Conservation (phyloP, 2,888 invertebrate genomes). For the Argynnis bischoffii region DNA sequence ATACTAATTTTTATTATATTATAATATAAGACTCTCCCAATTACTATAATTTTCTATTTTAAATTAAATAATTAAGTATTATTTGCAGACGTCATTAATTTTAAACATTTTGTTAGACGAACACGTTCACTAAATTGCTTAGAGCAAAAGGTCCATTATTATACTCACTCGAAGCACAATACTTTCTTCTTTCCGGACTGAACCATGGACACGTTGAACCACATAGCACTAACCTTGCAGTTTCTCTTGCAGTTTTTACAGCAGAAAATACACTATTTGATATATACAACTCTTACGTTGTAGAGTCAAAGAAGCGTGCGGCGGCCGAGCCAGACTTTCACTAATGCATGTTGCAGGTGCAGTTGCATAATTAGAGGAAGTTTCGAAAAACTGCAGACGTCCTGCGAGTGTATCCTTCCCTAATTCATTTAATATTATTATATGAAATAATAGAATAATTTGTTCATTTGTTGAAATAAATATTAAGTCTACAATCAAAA, state of each 20-base stretch:
- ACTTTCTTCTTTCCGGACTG: conserved; percentile 58
- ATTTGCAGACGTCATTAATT: too few relatives aligned
- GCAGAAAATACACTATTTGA: conserved; percentile 38
- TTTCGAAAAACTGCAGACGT: conserved; percentile 62
- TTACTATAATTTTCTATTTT: too few relatives aligned
- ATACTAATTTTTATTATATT: too few relatives aligned
- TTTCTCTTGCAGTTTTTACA: conserved; percentile 24
- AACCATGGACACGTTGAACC: conserved; percentile 64
- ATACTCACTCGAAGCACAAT: conserved; percentile 64
- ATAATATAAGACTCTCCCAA: too few relatives aligned
- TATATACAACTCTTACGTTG: conserved; percentile 38
- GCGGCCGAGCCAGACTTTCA: conserved; percentile 54
- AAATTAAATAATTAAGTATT: too few relatives aligned
- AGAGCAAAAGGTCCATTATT: too few relatives aligned
- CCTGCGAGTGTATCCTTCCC: conserved; percentile 57
- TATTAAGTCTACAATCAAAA: too few relatives aligned
- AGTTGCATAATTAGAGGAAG: conserved; percentile 63
- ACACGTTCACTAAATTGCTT: too few relatives aligned
- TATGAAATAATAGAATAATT: background rate
- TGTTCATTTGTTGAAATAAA: background rate
- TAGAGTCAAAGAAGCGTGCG: conserved; percentile 39
- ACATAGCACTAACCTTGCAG: conserved; percentile 45
- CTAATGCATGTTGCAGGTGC: conserved; percentile 47
- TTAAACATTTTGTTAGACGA: too few relatives aligned
- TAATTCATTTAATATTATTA: conserved; percentile 33